phyloP scores from a whole-genome alignment of 2,888 invertebrate genomes.

The Vannuccia rotundouncinata region DNA sequence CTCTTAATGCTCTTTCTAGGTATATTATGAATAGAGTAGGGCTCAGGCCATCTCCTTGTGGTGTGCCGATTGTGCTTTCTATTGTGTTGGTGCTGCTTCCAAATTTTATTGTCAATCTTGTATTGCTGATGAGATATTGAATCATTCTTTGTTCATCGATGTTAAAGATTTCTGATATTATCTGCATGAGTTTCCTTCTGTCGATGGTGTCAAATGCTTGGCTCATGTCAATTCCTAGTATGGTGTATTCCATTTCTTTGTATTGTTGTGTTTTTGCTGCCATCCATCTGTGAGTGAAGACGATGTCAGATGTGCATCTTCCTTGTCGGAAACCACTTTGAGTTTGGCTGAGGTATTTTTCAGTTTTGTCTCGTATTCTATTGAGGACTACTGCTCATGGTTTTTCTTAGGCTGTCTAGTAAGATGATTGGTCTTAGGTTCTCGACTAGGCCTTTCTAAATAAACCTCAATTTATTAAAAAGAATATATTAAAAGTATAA shows the following conservation, averaged over 20 bases:
- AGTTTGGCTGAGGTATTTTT: not conserved
- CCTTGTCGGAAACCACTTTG: conserved; percentile 5
- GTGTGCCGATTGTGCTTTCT: not conserved
- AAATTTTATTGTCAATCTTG: not conserved
- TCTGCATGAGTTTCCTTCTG: not conserved
- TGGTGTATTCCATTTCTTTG: not conserved
- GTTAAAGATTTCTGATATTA: not conserved
- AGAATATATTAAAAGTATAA: no score
- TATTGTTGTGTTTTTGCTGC: not conserved
- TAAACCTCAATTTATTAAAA: no score
- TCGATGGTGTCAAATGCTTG: not conserved
- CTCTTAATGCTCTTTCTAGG: not conserved
- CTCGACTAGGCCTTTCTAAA: not conserved
- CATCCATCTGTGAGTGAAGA: not conserved
- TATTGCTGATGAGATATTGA: not conserved
- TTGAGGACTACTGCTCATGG: not conserved
- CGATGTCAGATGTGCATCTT: not conserved
- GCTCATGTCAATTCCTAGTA: not conserved
- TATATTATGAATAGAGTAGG: not conserved
- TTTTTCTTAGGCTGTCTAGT: not conserved
- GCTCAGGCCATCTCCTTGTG: not conserved
- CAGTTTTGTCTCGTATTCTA: not conserved
- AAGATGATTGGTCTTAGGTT: not conserved
- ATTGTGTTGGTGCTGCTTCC: not conserved
- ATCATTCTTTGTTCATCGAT: not conserved